phyloP scores from a whole-genome alignment of 2,113 vertebrate genomes.

The Zosterops hypoxanthus region DNA sequence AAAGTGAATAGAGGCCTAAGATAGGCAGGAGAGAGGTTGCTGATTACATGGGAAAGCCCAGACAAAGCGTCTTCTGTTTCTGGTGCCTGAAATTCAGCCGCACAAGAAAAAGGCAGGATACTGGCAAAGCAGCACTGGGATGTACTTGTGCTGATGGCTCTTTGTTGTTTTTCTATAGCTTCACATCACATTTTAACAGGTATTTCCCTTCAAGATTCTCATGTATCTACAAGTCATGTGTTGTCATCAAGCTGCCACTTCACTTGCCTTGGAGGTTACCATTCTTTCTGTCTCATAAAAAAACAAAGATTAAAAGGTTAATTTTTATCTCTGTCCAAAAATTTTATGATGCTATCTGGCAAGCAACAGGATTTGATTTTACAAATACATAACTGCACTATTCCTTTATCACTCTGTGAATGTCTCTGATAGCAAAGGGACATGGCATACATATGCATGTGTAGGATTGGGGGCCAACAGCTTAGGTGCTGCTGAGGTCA shows the following conservation, averaged over 20 bases:
- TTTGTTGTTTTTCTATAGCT: constrained; percentile 15
- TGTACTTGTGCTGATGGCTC: constrained; percentile 9
- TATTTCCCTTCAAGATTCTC: constrained; percentile 11
- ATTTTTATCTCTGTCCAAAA: neutral
- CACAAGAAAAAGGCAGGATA: constrained; percentile 35
- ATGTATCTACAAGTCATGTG: neutral
- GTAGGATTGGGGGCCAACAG: neutral
- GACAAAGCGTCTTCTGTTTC: constrained; percentile 63
- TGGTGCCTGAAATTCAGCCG: constrained; percentile 31
- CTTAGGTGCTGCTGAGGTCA: constrained; percentile 41
- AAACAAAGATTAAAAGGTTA: neutral
- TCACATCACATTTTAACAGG: constrained; percentile 4
- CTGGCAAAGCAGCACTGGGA: constrained; percentile 33
- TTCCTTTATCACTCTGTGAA: neutral
- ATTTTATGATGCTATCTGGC: neutral
- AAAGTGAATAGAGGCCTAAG: constrained; percentile 31
- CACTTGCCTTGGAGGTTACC: neutral
- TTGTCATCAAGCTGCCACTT: neutral
- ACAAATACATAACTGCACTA: neutral
- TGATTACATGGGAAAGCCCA: constrained; percentile 52
- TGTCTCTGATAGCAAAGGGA: neutral
- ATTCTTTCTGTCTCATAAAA: neutral
- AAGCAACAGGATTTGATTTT: neutral
- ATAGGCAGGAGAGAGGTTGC: constrained; percentile 38
- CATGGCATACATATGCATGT: constrained; percentile 4